Evolutionary conservation across 2,113 vertebrate genomes (phyloP).

Genomic region (Crotalus viridis): DNA sequence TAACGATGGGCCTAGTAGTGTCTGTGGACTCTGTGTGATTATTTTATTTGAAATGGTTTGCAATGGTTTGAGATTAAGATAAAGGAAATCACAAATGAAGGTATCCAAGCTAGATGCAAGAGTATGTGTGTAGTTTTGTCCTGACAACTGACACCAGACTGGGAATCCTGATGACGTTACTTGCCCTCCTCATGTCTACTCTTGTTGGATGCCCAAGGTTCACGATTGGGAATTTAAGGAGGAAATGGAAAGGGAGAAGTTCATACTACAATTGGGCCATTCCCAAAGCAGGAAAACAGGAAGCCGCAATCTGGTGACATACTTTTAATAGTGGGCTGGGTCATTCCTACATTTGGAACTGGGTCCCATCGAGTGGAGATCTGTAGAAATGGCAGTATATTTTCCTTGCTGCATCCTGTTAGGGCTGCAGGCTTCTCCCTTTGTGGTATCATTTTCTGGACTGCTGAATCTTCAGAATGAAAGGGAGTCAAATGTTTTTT

Average conservation of each 20-base stretch:
- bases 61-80: background rate
- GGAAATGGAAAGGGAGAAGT: background rate
- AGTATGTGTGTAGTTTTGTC: background rate
- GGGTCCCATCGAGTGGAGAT: too few relatives aligned
- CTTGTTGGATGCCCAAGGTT: background rate
- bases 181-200: background rate
- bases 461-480: too few relatives aligned
- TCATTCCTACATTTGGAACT: too few relatives aligned
- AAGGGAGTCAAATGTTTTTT: too few relatives aligned
- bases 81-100: background rate
- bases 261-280: background rate
- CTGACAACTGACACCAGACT: background rate
- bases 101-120: background rate
- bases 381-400: too few relatives aligned
- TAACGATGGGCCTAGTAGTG: background rate
- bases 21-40: background rate
- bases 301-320: background rate
- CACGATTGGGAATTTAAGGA: background rate
- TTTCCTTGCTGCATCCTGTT: too few relatives aligned
- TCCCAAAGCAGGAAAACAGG: background rate
- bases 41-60: background rate
- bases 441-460: too few relatives aligned
- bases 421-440: too few relatives aligned
- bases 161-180: background rate
- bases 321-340: background rate